Evolutionary conservation across 2,113 vertebrate genomes (phyloP).

Genomic region (Siphamia tubifer): DNA sequence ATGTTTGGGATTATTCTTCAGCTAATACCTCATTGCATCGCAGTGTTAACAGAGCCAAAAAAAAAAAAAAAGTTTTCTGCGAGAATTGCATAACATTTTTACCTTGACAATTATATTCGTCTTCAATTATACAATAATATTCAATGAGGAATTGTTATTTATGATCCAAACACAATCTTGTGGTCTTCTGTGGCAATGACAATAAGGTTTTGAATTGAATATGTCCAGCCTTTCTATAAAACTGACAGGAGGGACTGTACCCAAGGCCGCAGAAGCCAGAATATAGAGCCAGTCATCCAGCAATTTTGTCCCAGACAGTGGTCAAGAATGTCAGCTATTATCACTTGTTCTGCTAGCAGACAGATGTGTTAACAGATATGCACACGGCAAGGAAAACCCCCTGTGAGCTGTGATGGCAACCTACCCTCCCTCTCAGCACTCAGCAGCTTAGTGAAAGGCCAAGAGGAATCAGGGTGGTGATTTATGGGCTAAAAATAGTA

Average conservation of each 20-base stretch:
- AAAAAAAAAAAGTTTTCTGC: too few relatives aligned
- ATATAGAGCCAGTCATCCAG: not conserved
- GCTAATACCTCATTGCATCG: too few relatives aligned
- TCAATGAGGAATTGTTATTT: too few relatives aligned
- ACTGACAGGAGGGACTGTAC: not conserved
- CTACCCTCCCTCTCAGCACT: slow-evolving; percentile 59
- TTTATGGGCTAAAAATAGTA: slow-evolving; percentile 71
- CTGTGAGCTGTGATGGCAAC: slow-evolving; percentile 52
- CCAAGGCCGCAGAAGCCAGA: not conserved
- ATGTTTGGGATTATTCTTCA: too few relatives aligned
- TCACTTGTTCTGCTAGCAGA: slow-evolving; percentile 11
- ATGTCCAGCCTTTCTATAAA: not conserved
- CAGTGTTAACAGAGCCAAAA: too few relatives aligned
- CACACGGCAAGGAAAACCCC: slow-evolving; percentile 57
- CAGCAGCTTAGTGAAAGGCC: slow-evolving; percentile 73
- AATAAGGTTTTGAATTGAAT: too few relatives aligned
- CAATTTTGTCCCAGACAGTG: not conserved
- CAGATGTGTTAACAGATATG: slow-evolving; percentile 54
- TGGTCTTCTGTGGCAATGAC: too few relatives aligned
- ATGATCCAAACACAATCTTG: too few relatives aligned
- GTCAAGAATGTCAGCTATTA: slow-evolving; percentile 37
- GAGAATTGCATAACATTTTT: too few relatives aligned
- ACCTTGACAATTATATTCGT: too few relatives aligned
- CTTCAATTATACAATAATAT: too few relatives aligned
- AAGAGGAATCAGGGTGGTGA: slow-evolving; percentile 65